Conservation (phyloP, 2,113 vertebrate species). For the Perca fluviatilis region DNA sequence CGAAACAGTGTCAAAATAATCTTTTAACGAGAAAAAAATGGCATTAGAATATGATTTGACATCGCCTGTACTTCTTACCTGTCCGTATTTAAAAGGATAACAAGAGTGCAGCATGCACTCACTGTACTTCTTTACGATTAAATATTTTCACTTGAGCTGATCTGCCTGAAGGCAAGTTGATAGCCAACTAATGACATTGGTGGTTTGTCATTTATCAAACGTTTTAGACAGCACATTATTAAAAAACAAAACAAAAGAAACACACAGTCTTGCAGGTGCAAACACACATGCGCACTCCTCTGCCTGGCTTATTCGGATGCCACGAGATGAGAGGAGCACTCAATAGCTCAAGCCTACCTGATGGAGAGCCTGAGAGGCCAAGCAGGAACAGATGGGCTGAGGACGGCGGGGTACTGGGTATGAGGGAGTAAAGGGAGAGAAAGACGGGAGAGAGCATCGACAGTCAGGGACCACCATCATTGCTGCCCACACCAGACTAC, state of each 20-base stretch:
- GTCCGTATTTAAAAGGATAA: slow-evolving; percentile 16
- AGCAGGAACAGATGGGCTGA: slow-evolving; percentile 85
- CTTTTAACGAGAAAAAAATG: neutral
- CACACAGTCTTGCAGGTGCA: slow-evolving; percentile 26
- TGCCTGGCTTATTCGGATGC: slow-evolving; percentile 58
- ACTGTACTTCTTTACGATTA: neutral
- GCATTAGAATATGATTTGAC: neutral
- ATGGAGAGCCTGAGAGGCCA: slow-evolving; percentile 79
- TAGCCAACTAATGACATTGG: slow-evolving; percentile 18
- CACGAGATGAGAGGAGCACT: slow-evolving; percentile 71
- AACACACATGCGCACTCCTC: slow-evolving; percentile 15
- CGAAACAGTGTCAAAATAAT: slow-evolving; percentile 22
- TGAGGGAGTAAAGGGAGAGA: slow-evolving; percentile 62
- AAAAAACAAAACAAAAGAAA: neutral
- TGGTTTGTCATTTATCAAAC: slow-evolving; percentile 36
- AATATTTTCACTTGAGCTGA: slow-evolving; percentile 29
- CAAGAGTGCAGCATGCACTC: neutral
- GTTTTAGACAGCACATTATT: slow-evolving; percentile 11
- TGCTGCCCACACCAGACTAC: slow-evolving; percentile 81
- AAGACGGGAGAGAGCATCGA: slow-evolving; percentile 69
- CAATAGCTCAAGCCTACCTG: slow-evolving; percentile 75
- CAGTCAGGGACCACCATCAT: slow-evolving; percentile 85
- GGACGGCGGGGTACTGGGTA: slow-evolving; percentile 75
- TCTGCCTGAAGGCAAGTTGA: slow-evolving; percentile 9
- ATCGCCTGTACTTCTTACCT: slow-evolving; percentile 12